Evolutionary conservation across 53 echinoderm and acorn worm species (phyloP), one percentile per base, ranked within the genome.

Genomic region (Zoroaster sp.): DNA sequence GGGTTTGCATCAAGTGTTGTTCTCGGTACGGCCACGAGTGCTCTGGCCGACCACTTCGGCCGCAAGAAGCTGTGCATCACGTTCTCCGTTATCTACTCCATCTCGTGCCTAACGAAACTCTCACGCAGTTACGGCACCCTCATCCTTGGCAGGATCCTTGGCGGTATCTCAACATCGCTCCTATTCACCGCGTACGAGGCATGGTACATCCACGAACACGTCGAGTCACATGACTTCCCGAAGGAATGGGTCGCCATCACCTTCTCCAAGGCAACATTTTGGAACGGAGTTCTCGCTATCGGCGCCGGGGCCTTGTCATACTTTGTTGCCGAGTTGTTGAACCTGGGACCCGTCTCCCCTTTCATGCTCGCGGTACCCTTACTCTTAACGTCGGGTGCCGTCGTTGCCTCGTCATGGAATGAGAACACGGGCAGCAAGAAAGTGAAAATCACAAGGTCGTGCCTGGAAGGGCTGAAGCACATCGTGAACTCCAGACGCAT

Each of bases 141-240:
- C 11, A 98, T 96, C 59, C 63, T 95, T 35, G 98, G 95, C 3
- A 73, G 98, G 51, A 90, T 98, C 25, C 87, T 98, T 33, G 94
- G 98, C 28, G 98, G 98, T 4, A 86, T 98, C 20, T 98, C 95
- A 12, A 98, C 98, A 1, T 98, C 98, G 14, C 86, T 98, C 5
- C 90, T 98, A 25, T 98, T 97, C 72, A 94, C 98, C 0, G 96
- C 98, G 3, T 98, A 94, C 75, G 98, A 98, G 76, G 95, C 98
- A 6, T 98, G 97, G 98, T 98, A 96, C 66, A 94, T 94, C 37
- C 98, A 98, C 21, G 95, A 98, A 86, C 98, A 98, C 39, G 87
- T 96, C 9, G 91, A 95, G 49, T 89, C 96, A 0, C 94, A 98
- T 40, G 98, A 98, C 80, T 98, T 98, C 73, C 98, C 98, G 4